These are phyloP conservation scores for Philereme vetulata DNA, from an alignment of 2,888 invertebrate species.

Conservation along the genomic window DNA sequence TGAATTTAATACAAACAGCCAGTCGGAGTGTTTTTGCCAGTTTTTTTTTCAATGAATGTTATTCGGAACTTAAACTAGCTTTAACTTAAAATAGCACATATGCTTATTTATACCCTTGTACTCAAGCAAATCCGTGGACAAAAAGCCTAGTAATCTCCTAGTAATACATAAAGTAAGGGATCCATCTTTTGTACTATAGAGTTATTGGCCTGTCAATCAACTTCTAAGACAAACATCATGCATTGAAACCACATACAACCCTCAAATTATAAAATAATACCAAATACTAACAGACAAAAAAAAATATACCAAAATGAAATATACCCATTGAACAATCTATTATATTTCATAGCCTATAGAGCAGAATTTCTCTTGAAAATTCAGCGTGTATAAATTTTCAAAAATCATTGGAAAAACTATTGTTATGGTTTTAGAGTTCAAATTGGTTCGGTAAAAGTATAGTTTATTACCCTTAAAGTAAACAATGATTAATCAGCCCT, in stretches of 20 bases:
- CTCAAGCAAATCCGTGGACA: background rate
- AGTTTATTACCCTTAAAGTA: constrained; percentile 24
- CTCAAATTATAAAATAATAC: constrained; percentile 34
- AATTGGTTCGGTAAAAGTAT: constrained; percentile 8
- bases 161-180: no score
- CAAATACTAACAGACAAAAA: constrained; percentile 21
- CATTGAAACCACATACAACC: constrained; percentile 20
- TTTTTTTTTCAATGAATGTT: no score
- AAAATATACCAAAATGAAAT: constrained; percentile 4
- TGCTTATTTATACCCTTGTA: no score
- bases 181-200: constrained; percentile 6
- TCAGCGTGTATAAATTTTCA: background rate
- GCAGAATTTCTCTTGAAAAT: constrained; percentile 12
- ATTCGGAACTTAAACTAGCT: no score
- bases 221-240: constrained; percentile 13
- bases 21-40: no score
- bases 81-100: no score
- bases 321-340: constrained; percentile 5
- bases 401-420: constrained; percentile 1
- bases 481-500: constrained; percentile 49
- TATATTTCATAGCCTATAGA: background rate
- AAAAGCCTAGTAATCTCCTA: background rate
- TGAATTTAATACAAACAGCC: no score
- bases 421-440: constrained; percentile 3
- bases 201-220: constrained; percentile 23